Evolutionary conservation across 2,888 invertebrate genomes (phyloP), one percentile per base, ranked within the genome.

Genomic region (Mythimna impura): DNA sequence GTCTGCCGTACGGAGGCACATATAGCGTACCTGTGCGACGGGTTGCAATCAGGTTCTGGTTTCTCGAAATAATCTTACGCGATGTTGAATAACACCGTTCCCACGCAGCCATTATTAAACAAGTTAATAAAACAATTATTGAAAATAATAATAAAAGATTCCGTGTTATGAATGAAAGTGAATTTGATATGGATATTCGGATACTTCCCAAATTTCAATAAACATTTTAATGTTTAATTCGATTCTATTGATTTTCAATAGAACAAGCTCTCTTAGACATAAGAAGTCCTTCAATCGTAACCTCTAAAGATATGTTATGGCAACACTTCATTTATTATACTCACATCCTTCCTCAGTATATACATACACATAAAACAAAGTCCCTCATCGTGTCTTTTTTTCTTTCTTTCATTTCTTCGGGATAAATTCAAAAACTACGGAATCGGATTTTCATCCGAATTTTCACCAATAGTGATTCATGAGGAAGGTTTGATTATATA

Each of bases 21-120:
- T 71, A 78, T 78, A 78, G 62, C 54, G 43, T 71, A 84, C 73
- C 74, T 73, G 84, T 57, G 64, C 55, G 73, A 57, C 78, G 66
- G 64, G 75, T 72, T 68, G 71, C 54, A 60, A 77, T 73, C 86
- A 81, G 84, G 84, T 83, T 81, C 73, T 72, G 67, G 76, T 82
- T 73, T 81, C 86, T 82, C 74, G 80, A 84, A 86, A 84, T 78
- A 80, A 78, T 80, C 78, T 84, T 84, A 84, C 73, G 72, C 69
- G 82, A 74, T 80, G 82, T 85, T 86, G 73, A 80, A 84, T 85
- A 86, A 86, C 73, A 82, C 61, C 52, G 81, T 85, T 85, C 85
- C 73, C 86, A 85, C 85, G 82, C 63, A 55, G 61, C 66, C 66
- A 76, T 69, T 78, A 78, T 71, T 76, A 63, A 81, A 84, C 66